Percentiles rank a stretch among this genome's conserved stretches.
Evolutionary conservation across 2,888 invertebrate species (phyloP).

Genomic region (Diplazon laetatorius): DNA sequence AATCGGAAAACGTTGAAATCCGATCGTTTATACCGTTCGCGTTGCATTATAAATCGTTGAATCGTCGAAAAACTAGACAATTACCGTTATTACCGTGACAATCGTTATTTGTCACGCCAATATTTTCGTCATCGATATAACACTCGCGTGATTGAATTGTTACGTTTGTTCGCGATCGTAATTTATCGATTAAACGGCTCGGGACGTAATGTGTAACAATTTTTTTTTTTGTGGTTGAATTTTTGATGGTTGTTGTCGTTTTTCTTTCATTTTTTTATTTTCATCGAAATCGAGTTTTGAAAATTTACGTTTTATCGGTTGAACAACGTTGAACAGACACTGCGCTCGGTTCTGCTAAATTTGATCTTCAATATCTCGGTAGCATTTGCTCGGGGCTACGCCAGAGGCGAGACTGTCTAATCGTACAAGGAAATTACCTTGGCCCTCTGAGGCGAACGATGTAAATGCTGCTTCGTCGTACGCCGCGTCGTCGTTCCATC

Average conservation of each 20-base stretch:
- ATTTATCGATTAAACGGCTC: too few species aligned
- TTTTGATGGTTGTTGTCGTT: too few species aligned
- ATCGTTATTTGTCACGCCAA: too few species aligned
- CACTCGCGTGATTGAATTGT: too few species aligned
- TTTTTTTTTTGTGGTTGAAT: too few species aligned
- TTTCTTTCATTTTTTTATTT: too few species aligned
- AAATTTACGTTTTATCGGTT: slow-evolving; percentile 29
- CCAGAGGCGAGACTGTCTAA: slow-evolving; percentile 50
- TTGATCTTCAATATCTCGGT: slow-evolving; percentile 56
- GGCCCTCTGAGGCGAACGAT: slow-evolving; percentile 42
- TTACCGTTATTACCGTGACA: too few species aligned
- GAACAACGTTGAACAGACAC: slow-evolving; percentile 41
- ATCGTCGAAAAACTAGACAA: neutral
- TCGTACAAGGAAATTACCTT: slow-evolving; percentile 62
- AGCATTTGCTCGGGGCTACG: slow-evolving; percentile 16
- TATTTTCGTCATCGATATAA: too few species aligned
- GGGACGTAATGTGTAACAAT: too few species aligned
- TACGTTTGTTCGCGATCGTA: too few species aligned
- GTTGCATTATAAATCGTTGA: slow-evolving; percentile 14
- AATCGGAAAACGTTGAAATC: slow-evolving; percentile 24
- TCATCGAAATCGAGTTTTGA: neutral
- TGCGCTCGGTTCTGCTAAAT: slow-evolving; percentile 48
- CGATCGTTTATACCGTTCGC: slow-evolving; percentile 11
- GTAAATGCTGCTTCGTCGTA: slow-evolving; percentile 31
- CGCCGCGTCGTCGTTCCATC: slow-evolving; percentile 27